Conservation (phyloP, 2,888 invertebrate genomes). For the Patella caerulea region DNA sequence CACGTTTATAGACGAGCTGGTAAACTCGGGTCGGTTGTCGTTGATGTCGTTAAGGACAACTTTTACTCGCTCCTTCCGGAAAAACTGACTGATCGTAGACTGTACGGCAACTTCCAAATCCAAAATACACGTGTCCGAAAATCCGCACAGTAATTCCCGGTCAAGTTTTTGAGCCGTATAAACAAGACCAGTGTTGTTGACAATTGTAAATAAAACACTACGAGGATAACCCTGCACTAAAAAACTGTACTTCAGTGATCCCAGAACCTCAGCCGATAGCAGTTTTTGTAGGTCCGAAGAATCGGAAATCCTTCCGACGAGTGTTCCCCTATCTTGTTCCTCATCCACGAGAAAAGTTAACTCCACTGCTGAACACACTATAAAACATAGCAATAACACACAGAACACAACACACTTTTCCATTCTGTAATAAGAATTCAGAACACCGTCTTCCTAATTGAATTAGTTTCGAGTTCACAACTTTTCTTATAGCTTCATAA, state of each 20-base stretch:
- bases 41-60: constrained; percentile 48
- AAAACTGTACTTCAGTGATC: constrained; percentile 42
- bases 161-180: constrained; percentile 73
- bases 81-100: constrained; percentile 57
- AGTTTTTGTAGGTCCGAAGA: constrained; percentile 67
- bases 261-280: constrained; percentile 36
- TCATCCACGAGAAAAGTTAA: constrained; percentile 38
- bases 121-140: constrained; percentile 31
- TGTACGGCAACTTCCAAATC: constrained; percentile 37
- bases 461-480: not conserved
- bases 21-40: constrained; percentile 46
- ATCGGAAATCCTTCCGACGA: constrained; percentile 49
- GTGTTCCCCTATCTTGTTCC: constrained; percentile 52
- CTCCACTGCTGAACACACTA: not conserved
- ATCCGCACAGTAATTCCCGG: constrained; percentile 40
- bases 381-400: too few relatives aligned
- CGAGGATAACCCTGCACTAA: constrained; percentile 35
- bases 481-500: not conserved
- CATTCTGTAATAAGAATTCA: too few relatives aligned
- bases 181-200: constrained; percentile 88
- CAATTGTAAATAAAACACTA: constrained; percentile 81
- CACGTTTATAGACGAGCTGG: constrained; percentile 26
- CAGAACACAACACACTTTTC: too few relatives aligned
- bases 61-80: constrained; percentile 74
- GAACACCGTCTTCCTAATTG: too few relatives aligned